Base-by-base conservation (phyloP, 2,888 invertebrate genomes). In the Catonia carolina region DNA sequence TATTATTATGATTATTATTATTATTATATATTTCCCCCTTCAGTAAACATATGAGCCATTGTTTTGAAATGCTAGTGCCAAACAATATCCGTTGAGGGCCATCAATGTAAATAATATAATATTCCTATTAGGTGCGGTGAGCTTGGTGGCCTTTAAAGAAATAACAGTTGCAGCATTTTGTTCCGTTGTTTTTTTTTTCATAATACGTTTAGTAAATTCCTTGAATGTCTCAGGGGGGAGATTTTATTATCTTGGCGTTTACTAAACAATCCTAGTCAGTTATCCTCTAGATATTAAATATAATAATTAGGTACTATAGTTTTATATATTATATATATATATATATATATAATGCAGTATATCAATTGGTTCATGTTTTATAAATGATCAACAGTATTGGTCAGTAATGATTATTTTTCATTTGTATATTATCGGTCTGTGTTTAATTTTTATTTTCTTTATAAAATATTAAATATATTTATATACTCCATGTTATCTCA, bases 71-170 rank as follows among this genome's bases (percentile, higher is more conserved):
- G 27, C 27, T 27, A 18, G 50, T 55, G 49, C 55, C 55, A 41
- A 49, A 49, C 55, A 27, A 27, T 27, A 27, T 27, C 27, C 27
- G 8, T 27, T 27, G 27, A 27, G 8, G 4, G 27, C 27, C 27
- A 27, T 8, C 27, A 27, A 27, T 27, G 27, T 27, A 27, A 27
- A 27, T 27, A 27, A n/a, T n/a, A n/a, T n/a, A n/a, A 6, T 27
- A 27, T 27, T 27, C 27, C 27, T 27, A 27, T 27, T 27, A 4
- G 27, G 57, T 59, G 41, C 51, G 57, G 59, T 61, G 57, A 59
- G 61, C 61, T 57, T 61, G 59, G 61, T 60, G 53, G 47, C n/a
- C 36, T 48, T 48, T 42, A 51, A 48, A 37, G 48, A 47, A 57
- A 15, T 41, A 14, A n/a, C 15, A 41, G 7, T 45, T 6, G 1